Percentiles rank a stretch among this genome's conserved stretches.
These are phyloP conservation scores for Callaeas wilsoni DNA, from an alignment of 2,113 vertebrate genomes.

Conservation along the genomic window DNA sequence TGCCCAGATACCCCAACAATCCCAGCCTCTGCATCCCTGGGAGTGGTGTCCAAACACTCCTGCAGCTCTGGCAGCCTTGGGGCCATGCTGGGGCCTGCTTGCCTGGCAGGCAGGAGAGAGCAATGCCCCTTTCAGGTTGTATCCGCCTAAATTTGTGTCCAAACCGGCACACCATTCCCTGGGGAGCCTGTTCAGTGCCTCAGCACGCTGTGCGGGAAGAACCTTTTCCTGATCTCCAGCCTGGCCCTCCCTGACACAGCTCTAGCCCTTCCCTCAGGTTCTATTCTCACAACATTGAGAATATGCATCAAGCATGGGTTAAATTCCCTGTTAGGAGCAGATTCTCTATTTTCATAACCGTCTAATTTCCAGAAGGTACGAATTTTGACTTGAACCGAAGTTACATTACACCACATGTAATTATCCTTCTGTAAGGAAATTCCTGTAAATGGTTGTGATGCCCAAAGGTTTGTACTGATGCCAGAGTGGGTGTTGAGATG, in stretches of 20 bases:
- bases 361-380: neutral
- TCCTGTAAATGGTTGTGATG: neutral
- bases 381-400: neutral
- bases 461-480: neutral
- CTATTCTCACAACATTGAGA: neutral
- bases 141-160: too few relatives aligned
- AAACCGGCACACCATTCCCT: too few relatives aligned
- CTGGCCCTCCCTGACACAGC: neutral
- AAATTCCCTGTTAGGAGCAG: neutral
- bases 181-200: neutral
- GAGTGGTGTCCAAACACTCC: accelerated
- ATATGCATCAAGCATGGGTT: neutral
- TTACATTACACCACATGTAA: neutral
- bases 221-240: neutral
- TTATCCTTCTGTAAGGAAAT: neutral
- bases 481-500: neutral
- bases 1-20: neutral
- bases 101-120: too few relatives aligned
- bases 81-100: too few relatives aligned
- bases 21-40: accelerated
- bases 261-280: neutral
- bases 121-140: too few relatives aligned
- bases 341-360: neutral
- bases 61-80: neutral
- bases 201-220: neutral